A percentile compares a stretch with the other conserved stretches of the same genome.
Conservation (phyloP, 2,113 vertebrate genomes). For the Sardina pilchardus region DNA sequence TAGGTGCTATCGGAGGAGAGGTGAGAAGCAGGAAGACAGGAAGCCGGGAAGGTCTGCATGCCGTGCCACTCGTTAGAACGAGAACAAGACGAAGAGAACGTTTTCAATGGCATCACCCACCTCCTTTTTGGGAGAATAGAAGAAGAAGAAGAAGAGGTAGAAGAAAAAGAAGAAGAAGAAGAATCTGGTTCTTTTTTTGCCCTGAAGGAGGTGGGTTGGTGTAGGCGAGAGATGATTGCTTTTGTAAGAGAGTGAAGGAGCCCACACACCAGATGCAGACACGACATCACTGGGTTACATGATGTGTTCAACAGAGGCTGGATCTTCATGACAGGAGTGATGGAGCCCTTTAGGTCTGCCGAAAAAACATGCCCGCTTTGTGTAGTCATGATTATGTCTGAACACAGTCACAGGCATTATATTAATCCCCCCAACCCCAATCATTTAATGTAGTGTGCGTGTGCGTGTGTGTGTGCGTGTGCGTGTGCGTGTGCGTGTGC, state of each 20-base stretch:
- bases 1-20: constrained; percentile 49
- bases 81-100: neutral
- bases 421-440: neutral
- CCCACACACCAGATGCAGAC: neutral
- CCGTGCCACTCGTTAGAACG: neutral
- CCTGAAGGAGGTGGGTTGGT: neutral
- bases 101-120: neutral
- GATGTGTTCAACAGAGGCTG: neutral
- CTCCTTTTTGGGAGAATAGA: neutral
- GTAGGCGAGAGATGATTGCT: neutral
- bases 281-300: neutral
- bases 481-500: too few relatives aligned
- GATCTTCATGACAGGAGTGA: neutral
- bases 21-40: constrained; percentile 40
- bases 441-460: too few relatives aligned
- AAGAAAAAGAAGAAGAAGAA: neutral
- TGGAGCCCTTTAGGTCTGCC: too few relatives aligned
- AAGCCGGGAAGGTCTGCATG: constrained; percentile 27
- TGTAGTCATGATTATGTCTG: neutral
- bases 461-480: too few relatives aligned
- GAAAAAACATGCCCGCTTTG: neutral
- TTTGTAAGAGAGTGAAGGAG: neutral
- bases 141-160: neutral
- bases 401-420: neutral
- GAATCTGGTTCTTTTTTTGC: neutral